phyloP scores from a whole-genome alignment of 2,888 invertebrate genomes.

The Ophion costatus region DNA sequence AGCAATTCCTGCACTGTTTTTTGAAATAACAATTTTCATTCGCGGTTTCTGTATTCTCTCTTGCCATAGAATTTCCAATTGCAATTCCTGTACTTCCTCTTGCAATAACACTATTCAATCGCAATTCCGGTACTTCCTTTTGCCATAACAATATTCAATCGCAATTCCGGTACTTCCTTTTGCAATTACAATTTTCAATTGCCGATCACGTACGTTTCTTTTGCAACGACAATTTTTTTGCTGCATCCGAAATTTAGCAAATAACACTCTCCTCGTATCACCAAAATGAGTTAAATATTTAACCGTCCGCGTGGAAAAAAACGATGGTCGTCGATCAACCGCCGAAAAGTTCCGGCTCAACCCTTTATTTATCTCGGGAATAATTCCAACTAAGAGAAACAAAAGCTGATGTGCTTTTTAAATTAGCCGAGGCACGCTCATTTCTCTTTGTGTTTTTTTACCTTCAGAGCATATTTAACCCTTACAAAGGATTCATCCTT shows the following conservation, averaged over 20 bases:
- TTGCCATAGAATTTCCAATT: not conserved
- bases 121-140: not conserved
- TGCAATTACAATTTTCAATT: not conserved
- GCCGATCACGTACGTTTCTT: not conserved
- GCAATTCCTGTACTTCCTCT: not conserved
- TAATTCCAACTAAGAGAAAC: not conserved
- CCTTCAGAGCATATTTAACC: not conserved
- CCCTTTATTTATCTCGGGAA: not conserved
- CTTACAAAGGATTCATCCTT: not conserved
- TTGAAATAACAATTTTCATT: too few species aligned
- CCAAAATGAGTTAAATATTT: too few species aligned
- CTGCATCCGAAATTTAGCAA: too few species aligned
- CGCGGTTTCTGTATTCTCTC: not conserved
- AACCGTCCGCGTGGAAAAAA: not conserved
- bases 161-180: not conserved
- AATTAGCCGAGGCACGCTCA: not conserved
- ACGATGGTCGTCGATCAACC: not conserved
- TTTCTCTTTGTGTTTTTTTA: not conserved
- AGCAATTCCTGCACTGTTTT: not conserved
- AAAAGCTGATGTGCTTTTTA: not conserved
- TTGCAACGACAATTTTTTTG: not conserved
- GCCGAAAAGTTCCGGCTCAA: not conserved
- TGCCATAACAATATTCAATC: not conserved
- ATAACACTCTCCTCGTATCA: too few species aligned
- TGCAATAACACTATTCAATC: not conserved